phyloP scores from a whole-genome alignment of 2,113 vertebrate species.

The Grallaria varia region DNA sequence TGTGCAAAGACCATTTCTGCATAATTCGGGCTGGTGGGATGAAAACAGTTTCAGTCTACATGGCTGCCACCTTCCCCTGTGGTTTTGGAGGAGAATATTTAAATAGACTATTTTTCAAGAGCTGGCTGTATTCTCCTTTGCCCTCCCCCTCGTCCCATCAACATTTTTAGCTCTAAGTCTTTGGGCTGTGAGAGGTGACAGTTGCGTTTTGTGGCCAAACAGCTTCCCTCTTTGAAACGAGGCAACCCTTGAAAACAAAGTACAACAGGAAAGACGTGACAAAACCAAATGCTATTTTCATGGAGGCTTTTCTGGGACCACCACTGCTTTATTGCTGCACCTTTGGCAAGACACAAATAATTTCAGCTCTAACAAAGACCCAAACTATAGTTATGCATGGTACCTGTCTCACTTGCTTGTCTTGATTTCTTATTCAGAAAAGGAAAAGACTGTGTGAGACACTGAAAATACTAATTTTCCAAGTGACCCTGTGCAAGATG shows the following conservation, averaged over 20 bases:
- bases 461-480: background rate
- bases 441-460: background rate
- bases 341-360: background rate
- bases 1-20: background rate
- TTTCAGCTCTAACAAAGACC: background rate
- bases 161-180: conserved; percentile 1
- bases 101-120: background rate
- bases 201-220: conserved; percentile 56
- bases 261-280: background rate
- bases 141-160: conserved; percentile 6
- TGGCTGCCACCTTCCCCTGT: background rate
- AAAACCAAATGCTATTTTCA: background rate
- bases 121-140: background rate
- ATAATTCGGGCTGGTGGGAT: background rate
- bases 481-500: background rate
- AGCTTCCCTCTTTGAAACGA: conserved; percentile 29
- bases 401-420: background rate
- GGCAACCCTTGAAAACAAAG: background rate
- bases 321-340: background rate
- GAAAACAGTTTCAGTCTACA: background rate
- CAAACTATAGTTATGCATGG: background rate
- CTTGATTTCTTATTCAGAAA: background rate
- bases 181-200: background rate
- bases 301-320: background rate
- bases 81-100: background rate